Evolutionary conservation across 2,888 invertebrate species (phyloP).

Genomic region (Chorisops tibialis): DNA sequence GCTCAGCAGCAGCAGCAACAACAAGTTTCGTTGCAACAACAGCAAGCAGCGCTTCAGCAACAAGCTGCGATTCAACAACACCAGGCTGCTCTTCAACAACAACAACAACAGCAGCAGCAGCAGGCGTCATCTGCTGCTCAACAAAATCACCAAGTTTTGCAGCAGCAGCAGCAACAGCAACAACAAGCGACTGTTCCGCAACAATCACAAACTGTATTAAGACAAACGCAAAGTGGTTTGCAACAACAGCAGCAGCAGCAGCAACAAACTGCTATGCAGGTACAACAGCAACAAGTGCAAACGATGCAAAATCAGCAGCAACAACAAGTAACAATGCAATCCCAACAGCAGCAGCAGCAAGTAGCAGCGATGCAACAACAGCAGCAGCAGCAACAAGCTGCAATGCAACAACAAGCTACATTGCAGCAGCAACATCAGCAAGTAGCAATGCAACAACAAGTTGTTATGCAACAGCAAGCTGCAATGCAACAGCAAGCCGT

Average conservation of each 20-base stretch:
- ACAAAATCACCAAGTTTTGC: constrained; percentile 33
- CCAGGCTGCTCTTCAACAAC: constrained; percentile 30
- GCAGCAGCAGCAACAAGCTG: constrained; percentile 7
- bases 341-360: neutral
- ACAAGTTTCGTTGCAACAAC: neutral
- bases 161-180: constrained; percentile 52
- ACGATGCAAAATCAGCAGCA: constrained; percentile 25
- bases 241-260: constrained; percentile 35
- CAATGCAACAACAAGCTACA: neutral
- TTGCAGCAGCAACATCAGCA: constrained; percentile 36
- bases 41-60: constrained; percentile 31
- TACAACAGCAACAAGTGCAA: constrained; percentile 41
- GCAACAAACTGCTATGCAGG: constrained; percentile 40
- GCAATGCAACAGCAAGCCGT: neutral
- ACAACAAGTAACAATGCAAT: constrained; percentile 31
- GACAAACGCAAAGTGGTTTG: constrained; percentile 35
- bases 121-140: constrained; percentile 39
- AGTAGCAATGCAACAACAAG: constrained; percentile 34
- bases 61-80: constrained; percentile 35
- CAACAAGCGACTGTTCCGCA: constrained; percentile 48
- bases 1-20: constrained; percentile 1
- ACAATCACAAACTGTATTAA: constrained; percentile 37
- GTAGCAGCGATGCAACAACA: too few relatives aligned
- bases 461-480: constrained; percentile 35
- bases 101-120: neutral